Evolutionary conservation across 2,113 vertebrate species (phyloP).

Genomic region (Pycnonotus jocosus): DNA sequence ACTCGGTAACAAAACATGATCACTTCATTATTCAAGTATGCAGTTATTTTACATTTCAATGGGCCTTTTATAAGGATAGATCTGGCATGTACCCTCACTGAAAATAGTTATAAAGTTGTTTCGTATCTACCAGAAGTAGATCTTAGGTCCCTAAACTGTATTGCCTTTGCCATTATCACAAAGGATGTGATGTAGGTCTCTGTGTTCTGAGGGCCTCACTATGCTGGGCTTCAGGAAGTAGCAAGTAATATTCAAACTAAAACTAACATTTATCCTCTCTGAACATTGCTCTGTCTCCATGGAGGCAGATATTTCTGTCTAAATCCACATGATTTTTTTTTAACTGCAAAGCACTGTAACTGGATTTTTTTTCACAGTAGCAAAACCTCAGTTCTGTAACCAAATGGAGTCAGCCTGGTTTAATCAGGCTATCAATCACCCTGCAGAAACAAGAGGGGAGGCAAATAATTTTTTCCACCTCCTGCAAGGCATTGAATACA

Average conservation of each 20-base stretch:
- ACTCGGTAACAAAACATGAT: background rate
- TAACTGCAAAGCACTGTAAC: slow-evolving; percentile 44
- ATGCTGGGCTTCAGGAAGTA: background rate
- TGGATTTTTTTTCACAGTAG: slow-evolving; percentile 63
- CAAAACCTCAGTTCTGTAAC: slow-evolving; percentile 53
- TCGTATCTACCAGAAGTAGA: background rate
- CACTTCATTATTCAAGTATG: background rate
- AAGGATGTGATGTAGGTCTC: background rate
- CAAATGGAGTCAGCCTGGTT: slow-evolving; percentile 51
- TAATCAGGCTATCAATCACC: slow-evolving; percentile 62
- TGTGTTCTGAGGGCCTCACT: background rate
- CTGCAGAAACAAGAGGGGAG: slow-evolving; percentile 26
- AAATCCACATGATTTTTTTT: slow-evolving; percentile 15
- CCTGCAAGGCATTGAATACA: background rate
- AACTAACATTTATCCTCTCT: slow-evolving; percentile 11
- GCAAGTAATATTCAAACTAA: background rate
- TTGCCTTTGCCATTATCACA: background rate
- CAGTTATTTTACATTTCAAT: background rate
- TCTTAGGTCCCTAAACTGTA: background rate
- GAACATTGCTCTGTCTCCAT: slow-evolving; percentile 41
- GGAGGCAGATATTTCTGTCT: slow-evolving; percentile 58
- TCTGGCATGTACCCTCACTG: background rate
- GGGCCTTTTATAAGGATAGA: background rate
- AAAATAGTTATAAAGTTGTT: background rate
- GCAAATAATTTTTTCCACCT: background rate